phyloP scores from a whole-genome alignment of 2,888 invertebrate genomes.

The Pediacus dermestoides region DNA sequence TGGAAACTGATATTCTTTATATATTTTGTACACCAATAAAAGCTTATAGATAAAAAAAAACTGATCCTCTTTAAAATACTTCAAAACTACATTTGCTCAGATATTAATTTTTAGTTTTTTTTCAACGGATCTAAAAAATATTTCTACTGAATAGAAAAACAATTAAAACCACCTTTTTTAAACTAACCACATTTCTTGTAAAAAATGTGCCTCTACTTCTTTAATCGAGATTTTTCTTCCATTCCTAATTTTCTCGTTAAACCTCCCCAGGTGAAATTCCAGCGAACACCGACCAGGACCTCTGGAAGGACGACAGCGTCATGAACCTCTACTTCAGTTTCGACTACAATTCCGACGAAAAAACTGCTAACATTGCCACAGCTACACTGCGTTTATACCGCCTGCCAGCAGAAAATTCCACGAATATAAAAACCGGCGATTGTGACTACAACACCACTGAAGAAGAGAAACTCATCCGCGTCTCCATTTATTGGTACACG shows the following conservation, averaged over 20 bases:
- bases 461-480: constrained; percentile 56
- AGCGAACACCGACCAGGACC: constrained; percentile 54
- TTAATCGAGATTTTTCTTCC: too few relatives aligned
- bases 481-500: constrained; percentile 59
- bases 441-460: constrained; percentile 36
- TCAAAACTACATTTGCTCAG: too few relatives aligned
- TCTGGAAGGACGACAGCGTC: constrained; percentile 53
- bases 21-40: too few relatives aligned
- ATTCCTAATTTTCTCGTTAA: constrained; percentile 10
- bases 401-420: constrained; percentile 38
- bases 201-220: too few relatives aligned
- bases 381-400: constrained; percentile 55
- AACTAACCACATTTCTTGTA: too few relatives aligned
- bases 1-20: too few relatives aligned
- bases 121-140: too few relatives aligned
- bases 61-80: too few relatives aligned
- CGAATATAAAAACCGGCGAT: constrained; percentile 26
- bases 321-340: constrained; percentile 59
- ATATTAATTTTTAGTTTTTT: too few relatives aligned
- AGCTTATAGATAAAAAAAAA: too few relatives aligned
- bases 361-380: constrained; percentile 52
- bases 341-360: constrained; percentile 47
- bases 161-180: too few relatives aligned
- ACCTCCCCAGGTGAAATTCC: constrained; percentile 59
- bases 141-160: too few relatives aligned